Percentiles rank a stretch among this genome's conserved stretches.
Conservation (phyloP, 1,140 invertebrate genomes). For the Rhynchophorus ferrugineus region DNA sequence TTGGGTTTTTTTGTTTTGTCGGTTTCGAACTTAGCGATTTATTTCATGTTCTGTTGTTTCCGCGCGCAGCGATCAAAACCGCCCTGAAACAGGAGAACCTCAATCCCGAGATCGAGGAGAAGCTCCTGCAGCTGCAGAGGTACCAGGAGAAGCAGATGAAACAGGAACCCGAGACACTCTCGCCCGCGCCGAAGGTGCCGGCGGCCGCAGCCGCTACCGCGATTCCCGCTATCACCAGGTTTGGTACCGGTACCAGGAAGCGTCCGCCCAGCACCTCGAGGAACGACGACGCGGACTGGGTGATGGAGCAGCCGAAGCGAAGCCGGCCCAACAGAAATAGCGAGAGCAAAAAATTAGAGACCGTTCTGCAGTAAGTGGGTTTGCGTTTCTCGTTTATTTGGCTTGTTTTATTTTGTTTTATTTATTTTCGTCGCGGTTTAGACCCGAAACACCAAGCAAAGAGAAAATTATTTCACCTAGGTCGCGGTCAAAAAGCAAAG, state of each 20-base stretch:
- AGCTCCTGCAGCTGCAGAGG: constrained; percentile 77
- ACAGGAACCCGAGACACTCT: constrained; percentile 38
- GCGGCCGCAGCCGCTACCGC: constrained; percentile 22
- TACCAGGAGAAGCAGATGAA: constrained; percentile 79
- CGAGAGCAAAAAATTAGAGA: constrained; percentile 31
- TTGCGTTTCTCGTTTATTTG: background rate
- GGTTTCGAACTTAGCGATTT: constrained; percentile 18
- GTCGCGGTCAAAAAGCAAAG: constrained; percentile 36
- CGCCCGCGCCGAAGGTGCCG: constrained; percentile 26
- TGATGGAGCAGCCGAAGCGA: constrained; percentile 47
- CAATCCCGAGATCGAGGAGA: constrained; percentile 89
- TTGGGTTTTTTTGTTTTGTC: constrained; percentile 32
- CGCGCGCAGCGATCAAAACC: constrained; percentile 63
- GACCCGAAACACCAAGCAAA: constrained; percentile 24
- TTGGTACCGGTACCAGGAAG: constrained; percentile 22
- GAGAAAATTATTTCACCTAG: constrained; percentile 34
- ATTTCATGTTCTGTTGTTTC: constrained; percentile 20
- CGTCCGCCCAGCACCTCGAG: constrained; percentile 34
- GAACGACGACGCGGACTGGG: constrained; percentile 50
- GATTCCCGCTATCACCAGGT: constrained; percentile 21
- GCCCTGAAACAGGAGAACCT: constrained; percentile 79
- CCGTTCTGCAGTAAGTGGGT: constrained; percentile 29
- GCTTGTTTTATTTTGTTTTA: background rate
- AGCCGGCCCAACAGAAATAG: constrained; percentile 28
- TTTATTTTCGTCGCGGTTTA: constrained; percentile 14